Conservation (phyloP, 64 coral and sea anemone species). For the Catalaphyllia jardinei region DNA sequence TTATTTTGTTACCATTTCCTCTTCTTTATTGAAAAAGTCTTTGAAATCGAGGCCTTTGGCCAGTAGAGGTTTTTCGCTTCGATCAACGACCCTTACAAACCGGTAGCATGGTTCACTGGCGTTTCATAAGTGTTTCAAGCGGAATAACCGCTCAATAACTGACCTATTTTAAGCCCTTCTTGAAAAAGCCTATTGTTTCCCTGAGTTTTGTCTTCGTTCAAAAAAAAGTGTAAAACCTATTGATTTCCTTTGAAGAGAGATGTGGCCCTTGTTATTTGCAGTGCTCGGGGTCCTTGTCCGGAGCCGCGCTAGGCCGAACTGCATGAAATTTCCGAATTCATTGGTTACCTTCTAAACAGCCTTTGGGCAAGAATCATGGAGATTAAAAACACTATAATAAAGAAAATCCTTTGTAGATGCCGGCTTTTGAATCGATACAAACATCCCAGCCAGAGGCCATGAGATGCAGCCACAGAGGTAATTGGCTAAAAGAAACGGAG, state of each 20-base stretch:
- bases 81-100: neutral
- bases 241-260: constrained; percentile 10
- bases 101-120: constrained; percentile 22
- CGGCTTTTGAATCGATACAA: constrained; percentile 47
- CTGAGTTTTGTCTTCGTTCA: constrained; percentile 37
- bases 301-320: neutral
- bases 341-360: constrained; percentile 14
- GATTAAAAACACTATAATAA: constrained; percentile 45
- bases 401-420: constrained; percentile 52
- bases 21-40: neutral
- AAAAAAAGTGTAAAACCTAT: constrained; percentile 25
- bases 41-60: neutral
- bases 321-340: neutral
- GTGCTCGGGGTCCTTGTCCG: neutral
- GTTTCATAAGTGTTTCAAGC: neutral
- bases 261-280: neutral
- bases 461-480: constrained; percentile 29
- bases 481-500: constrained; percentile 47
- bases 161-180: constrained; percentile 32
- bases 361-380: constrained; percentile 32
- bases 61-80: neutral
- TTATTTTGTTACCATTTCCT: neutral
- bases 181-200: constrained; percentile 26
- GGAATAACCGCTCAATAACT: constrained; percentile 15
- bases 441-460: constrained; percentile 36